Evolutionary conservation across 2,888 invertebrate genomes (phyloP).

Genomic region (Tetragnatha montana): DNA sequence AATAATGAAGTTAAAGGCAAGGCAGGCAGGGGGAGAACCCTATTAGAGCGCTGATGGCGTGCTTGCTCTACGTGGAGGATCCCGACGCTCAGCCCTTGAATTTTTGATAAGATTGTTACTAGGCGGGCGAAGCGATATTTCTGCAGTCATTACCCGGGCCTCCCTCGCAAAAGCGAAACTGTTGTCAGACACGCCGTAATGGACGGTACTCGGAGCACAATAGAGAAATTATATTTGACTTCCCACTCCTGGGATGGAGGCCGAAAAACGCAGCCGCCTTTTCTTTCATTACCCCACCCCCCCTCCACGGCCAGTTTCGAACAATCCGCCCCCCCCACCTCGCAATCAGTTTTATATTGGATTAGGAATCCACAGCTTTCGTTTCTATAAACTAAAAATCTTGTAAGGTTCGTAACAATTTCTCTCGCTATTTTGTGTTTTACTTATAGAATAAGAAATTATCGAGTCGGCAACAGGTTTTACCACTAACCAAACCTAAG

Average conservation of each 20-base stretch:
- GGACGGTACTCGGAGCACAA: slow-evolving; percentile 70
- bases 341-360: too few relatives aligned
- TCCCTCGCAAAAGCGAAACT: slow-evolving; percentile 65
- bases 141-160: slow-evolving; percentile 70
- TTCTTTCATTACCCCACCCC: too few relatives aligned
- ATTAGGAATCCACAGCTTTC: too few relatives aligned
- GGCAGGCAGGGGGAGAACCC: slow-evolving; percentile 60
- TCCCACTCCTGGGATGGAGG: slow-evolving; percentile 61
- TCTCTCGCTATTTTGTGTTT: too few relatives aligned
- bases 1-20: slow-evolving; percentile 71
- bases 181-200: slow-evolving; percentile 71
- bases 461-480: too few relatives aligned
- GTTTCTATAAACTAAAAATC: too few relatives aligned
- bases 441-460: too few relatives aligned
- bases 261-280: too few relatives aligned
- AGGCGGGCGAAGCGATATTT: slow-evolving; percentile 71
- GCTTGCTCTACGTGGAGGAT: slow-evolving; percentile 66
- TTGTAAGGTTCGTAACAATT: too few relatives aligned
- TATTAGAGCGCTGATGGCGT: slow-evolving; percentile 71
- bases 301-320: too few relatives aligned
- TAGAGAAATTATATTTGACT: slow-evolving; percentile 70
- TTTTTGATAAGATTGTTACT: slow-evolving; percentile 72
- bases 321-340: too few relatives aligned
- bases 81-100: slow-evolving; percentile 69
- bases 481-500: too few relatives aligned